phyloP scores from a whole-genome alignment of 2,113 vertebrate species.

The Hiodon tergisus region DNA sequence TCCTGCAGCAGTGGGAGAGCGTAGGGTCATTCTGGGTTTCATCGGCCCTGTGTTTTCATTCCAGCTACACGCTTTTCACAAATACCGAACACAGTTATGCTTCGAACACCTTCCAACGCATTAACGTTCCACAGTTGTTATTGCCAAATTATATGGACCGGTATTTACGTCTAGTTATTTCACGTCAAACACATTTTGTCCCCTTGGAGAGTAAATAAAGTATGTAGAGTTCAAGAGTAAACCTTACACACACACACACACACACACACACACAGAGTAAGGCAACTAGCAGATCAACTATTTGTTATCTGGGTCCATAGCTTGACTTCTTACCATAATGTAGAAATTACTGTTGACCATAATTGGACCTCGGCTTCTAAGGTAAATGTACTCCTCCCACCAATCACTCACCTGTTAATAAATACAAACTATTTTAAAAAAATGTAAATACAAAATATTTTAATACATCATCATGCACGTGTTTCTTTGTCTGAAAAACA shows the following conservation, averaged over 20 bases:
- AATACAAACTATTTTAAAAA: conserved; percentile 9
- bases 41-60: not conserved
- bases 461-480: not conserved
- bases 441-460: not conserved
- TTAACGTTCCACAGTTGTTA: not conserved
- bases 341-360: conserved; percentile 99
- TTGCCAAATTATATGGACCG: no score
- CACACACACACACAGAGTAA: no score
- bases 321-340: conserved; percentile 69
- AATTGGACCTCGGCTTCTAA: conserved; percentile 75
- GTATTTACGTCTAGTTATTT: no score
- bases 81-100: not conserved
- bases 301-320: not conserved
- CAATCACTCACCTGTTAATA: conserved; percentile 59
- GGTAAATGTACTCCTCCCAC: conserved; percentile 87
- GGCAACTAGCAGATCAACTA: not conserved
- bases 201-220: no score
- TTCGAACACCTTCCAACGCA: not conserved
- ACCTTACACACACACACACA: no score
- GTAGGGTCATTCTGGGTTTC: not conserved
- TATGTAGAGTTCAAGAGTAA: no score
- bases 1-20: conserved; percentile 57
- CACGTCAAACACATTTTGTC: no score
- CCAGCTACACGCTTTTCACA: not conserved
- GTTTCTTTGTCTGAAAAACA: not conserved